Evolutionary conservation across 64 coral and sea anemone genomes (phyloP).

Genomic region (Pachyseris speciosa): DNA sequence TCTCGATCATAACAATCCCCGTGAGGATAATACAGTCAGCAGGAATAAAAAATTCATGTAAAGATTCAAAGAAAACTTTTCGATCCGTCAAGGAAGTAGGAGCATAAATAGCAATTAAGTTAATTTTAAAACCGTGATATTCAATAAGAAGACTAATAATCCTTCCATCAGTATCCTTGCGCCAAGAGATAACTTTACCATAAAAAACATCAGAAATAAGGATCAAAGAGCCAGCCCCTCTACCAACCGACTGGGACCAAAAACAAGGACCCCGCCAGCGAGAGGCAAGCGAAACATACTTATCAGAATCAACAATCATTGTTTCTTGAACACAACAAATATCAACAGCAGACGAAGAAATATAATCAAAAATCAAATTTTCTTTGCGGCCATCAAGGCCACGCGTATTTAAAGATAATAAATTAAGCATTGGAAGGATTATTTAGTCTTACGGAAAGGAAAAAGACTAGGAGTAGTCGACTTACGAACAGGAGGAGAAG

Average conservation of each 20-base stretch:
- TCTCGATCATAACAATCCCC: constrained; percentile 11
- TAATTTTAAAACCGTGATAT: neutral
- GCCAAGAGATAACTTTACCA: neutral
- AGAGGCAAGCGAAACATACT: too few species aligned
- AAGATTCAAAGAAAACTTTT: neutral
- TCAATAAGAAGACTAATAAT: neutral
- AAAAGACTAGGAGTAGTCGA: too few species aligned
- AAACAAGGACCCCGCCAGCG: neutral
- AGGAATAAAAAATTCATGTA: constrained; percentile 6
- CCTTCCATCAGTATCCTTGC: neutral
- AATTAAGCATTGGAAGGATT: too few species aligned
- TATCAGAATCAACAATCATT: too few species aligned
- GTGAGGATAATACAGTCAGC: neutral
- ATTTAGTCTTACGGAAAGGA: too few species aligned
- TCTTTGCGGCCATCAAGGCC: too few species aligned
- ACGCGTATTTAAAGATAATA: too few species aligned
- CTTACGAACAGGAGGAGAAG: too few species aligned
- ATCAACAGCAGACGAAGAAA: too few species aligned
- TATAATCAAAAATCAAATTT: too few species aligned
- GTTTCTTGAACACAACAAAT: too few species aligned
- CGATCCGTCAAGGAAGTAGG: neutral
- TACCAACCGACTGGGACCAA: neutral
- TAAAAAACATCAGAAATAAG: neutral
- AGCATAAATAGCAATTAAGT: constrained; percentile 21
- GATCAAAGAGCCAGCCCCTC: neutral